A percentile compares a stretch with the other conserved stretches of the same genome.
Conservation (phyloP, 2,888 invertebrate species). For the Notodromas monacha region DNA sequence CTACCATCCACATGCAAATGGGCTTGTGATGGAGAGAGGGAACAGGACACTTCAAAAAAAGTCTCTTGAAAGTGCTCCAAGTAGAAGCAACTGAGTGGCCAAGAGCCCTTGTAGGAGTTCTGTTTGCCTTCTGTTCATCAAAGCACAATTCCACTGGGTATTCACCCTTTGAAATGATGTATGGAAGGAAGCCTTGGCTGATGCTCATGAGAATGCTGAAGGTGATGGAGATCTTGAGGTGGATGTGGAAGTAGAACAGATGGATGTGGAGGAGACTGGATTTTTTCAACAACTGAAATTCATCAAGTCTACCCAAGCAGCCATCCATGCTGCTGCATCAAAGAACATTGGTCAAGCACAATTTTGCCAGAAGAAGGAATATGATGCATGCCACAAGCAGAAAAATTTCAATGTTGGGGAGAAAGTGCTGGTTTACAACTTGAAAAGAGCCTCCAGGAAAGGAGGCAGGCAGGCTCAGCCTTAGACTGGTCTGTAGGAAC, state of each 20-base stretch:
- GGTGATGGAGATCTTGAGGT: too few relatives aligned
- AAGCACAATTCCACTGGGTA: not conserved
- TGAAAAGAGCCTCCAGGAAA: not conserved
- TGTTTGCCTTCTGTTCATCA: not conserved
- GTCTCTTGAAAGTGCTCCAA: not conserved
- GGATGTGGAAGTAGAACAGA: not conserved
- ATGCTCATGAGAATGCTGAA: not conserved
- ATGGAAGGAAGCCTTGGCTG: not conserved
- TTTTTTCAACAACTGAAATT: not conserved
- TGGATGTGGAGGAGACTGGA: not conserved
- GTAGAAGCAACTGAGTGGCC: not conserved
- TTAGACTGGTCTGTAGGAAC: not conserved
- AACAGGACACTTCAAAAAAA: slow-evolving; percentile 5
- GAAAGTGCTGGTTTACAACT: not conserved
- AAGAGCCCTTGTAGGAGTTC: not conserved
- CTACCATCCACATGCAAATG: slow-evolving; percentile 10
- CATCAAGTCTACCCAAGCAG: not conserved
- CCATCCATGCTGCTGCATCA: not conserved
- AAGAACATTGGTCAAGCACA: not conserved
- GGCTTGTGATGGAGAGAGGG: slow-evolving; percentile 7
- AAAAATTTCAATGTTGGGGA: too few relatives aligned
- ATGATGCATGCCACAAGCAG: too few relatives aligned
- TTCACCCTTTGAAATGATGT: not conserved
- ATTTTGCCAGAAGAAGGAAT: too few relatives aligned
- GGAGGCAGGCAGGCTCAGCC: not conserved